These are phyloP conservation scores for Nymphalis urticae DNA, from an alignment of 2,888 invertebrate genomes.

Conservation along the genomic window DNA sequence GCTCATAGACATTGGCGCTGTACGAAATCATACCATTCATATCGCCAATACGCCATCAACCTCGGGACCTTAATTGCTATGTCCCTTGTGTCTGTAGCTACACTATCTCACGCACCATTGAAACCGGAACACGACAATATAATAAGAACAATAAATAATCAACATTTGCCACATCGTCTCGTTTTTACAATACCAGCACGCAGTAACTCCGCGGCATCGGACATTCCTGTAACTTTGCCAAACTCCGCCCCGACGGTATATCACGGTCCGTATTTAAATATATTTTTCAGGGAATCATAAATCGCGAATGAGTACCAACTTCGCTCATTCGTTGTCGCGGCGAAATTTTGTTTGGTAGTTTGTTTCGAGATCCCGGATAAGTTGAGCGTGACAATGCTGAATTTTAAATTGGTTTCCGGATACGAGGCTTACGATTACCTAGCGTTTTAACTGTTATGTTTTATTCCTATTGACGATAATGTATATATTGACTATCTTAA, in stretches of 20 bases:
- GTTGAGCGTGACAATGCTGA: constrained; percentile 43
- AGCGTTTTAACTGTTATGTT: constrained; percentile 27
- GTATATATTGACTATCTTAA: neutral
- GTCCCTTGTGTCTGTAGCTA: too few relatives aligned
- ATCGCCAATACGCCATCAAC: too few relatives aligned
- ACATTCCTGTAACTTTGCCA: constrained; percentile 53
- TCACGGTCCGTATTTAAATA: constrained; percentile 56
- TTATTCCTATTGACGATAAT: constrained; percentile 13
- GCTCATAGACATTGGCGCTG: too few relatives aligned
- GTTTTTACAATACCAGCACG: constrained; percentile 31
- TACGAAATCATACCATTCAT: too few relatives aligned
- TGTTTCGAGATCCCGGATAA: constrained; percentile 45
- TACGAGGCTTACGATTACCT: constrained; percentile 33
- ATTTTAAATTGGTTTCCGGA: constrained; percentile 43
- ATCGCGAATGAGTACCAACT: constrained; percentile 53
- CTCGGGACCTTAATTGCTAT: too few relatives aligned
- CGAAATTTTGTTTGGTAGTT: constrained; percentile 47
- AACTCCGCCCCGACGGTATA: constrained; percentile 48
- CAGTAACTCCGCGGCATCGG: constrained; percentile 40
- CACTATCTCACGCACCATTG: too few relatives aligned
- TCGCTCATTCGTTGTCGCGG: constrained; percentile 48
- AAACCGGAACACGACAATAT: neutral
- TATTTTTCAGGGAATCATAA: constrained; percentile 55
- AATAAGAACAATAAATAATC: constrained; percentile 32
- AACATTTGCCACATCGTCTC: constrained; percentile 7